Evolutionary conservation across 2,113 vertebrate species (phyloP).

Genomic region (Cichladusa arquata): DNA sequence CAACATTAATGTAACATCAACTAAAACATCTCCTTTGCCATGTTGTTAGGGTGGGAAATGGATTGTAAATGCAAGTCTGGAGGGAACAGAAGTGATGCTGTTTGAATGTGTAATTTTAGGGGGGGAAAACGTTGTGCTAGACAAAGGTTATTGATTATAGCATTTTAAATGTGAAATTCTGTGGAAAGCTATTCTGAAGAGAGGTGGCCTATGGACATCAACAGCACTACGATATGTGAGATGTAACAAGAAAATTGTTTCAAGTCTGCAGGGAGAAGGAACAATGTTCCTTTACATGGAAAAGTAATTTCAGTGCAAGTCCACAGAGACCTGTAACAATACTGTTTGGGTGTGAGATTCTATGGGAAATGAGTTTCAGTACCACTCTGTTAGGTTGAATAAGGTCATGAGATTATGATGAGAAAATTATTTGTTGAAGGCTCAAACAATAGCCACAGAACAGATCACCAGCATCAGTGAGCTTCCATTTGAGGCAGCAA

Average conservation of each 20-base stretch:
- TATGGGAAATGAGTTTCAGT: conserved; percentile 18
- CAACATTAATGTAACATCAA: neutral
- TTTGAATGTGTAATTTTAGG: neutral
- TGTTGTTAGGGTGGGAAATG: neutral
- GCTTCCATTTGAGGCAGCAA: neutral
- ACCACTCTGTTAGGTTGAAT: neutral
- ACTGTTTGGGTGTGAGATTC: conserved; percentile 24
- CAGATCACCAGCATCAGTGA: neutral
- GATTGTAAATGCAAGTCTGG: neutral
- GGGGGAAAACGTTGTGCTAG: neutral
- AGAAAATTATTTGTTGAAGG: conserved; percentile 24
- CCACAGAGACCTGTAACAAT: conserved; percentile 38
- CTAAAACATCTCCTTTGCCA: neutral
- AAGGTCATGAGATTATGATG: conserved; percentile 30
- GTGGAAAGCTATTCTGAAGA: neutral
- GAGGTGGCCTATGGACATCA: neutral
- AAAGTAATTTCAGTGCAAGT: conserved; percentile 19
- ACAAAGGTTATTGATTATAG: neutral
- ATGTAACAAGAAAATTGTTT: conserved; percentile 39
- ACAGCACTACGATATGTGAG: neutral
- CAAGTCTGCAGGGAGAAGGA: conserved; percentile 9
- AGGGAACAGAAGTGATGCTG: neutral
- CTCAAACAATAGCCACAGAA: conserved; percentile 12
- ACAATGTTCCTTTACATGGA: neutral
- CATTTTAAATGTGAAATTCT: neutral